Percentiles rank a stretch among this genome's conserved stretches.
Evolutionary conservation across 2,888 invertebrate genomes (phyloP).

Genomic region (Drosophila mayaguana): DNA sequence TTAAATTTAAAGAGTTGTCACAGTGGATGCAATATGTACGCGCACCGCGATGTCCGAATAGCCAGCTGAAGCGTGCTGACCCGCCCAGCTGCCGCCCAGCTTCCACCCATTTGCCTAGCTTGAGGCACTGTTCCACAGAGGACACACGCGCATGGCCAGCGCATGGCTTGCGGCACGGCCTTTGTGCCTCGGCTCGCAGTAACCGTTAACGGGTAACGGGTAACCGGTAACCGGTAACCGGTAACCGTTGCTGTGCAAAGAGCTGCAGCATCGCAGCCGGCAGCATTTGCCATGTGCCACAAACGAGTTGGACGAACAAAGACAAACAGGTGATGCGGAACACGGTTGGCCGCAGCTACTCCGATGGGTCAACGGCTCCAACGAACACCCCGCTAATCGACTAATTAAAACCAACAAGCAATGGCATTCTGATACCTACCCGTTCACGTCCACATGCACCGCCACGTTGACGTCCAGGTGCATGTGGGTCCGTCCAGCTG

Average conservation of each 20-base stretch:
- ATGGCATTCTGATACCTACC: neutral
- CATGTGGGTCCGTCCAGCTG: neutral
- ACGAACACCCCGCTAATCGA: neutral
- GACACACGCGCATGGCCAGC: neutral
- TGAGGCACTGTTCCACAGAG: neutral
- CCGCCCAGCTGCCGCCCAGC: too few species aligned
- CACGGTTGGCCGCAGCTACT: neutral
- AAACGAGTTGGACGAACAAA: neutral
- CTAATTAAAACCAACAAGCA: constrained; percentile 9
- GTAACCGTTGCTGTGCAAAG: neutral
- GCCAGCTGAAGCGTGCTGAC: constrained; percentile 4
- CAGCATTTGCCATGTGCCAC: constrained; percentile 1
- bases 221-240: neutral
- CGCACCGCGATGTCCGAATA: neutral
- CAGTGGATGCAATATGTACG: neutral
- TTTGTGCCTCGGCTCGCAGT: constrained; percentile 1
- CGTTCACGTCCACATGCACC: neutral
- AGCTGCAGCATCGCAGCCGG: neutral
- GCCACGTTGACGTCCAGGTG: neutral
- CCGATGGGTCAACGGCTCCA: neutral
- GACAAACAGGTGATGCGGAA: neutral
- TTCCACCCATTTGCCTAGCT: neutral
- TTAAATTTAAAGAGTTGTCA: neutral
- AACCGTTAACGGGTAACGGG: neutral
- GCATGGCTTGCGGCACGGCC: constrained; percentile 2